Base-by-base conservation (phyloP, 2,888 invertebrate genomes). In the Epirrita christyi region DNA sequence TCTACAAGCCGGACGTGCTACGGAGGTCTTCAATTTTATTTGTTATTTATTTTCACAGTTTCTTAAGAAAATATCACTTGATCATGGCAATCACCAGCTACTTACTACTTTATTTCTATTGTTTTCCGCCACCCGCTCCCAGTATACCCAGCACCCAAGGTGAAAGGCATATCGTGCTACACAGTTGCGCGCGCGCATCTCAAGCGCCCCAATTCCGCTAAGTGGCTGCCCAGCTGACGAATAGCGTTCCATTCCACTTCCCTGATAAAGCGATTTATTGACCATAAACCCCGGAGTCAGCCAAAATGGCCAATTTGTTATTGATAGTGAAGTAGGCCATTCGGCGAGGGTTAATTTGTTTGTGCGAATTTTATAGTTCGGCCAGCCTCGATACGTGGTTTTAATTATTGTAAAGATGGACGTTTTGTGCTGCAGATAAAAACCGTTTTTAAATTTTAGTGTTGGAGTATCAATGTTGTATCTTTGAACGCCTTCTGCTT, bases 191-290 rank as follows among this genome's bases (percentile, higher is more conserved):
- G 65, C 73, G 76, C 55, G 57, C 61, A 61, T 55, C 77, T 66
- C 74, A 67, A 63, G 71, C 65, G 78, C 70, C 81, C 84, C 72
- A 82, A 76, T 84, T 84, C 68, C 47, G 61, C 75, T 84, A 83
- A 87, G 83, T 85, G 86, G 76, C 72, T 73, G 70, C 66, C 66
- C 67, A 63, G 67, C 72, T 82, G 85, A 86, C 78, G 80, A 82
- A 85, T 84, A 78, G 76, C 73, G 68, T 76, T 78, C 75, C 75
- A 75, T 75, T 80, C 67, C 57, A 62, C 67, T 67, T 70, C 49
- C 55, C 60, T 72, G 81, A 79, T 73, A 77, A 75, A 67, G 68
- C 70, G 66, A 75, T 75, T 78, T 77, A 80, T 76, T 71, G 67
- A 61, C 63, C 62, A 71, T 76, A 70, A 69, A 72, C 61, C 60